phyloP scores from a whole-genome alignment of 2,113 vertebrate genomes.

The Centropristis striata region DNA sequence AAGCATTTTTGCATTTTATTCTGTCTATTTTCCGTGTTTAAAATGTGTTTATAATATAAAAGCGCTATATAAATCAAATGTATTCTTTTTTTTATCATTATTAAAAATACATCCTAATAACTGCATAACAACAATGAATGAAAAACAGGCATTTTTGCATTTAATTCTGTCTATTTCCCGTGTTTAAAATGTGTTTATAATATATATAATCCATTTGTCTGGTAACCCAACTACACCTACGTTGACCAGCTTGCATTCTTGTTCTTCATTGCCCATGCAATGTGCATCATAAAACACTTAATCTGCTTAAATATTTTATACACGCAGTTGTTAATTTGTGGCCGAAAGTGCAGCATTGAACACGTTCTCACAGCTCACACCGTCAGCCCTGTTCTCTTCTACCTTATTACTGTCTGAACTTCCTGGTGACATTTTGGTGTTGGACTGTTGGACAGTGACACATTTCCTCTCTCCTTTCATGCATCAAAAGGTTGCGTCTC shows the following conservation, averaged over 20 bases:
- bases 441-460: conserved; percentile 29
- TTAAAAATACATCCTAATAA: too few relatives aligned
- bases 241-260: not conserved
- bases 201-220: too few relatives aligned
- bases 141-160: not conserved
- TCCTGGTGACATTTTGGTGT: conserved; percentile 57
- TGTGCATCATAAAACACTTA: not conserved
- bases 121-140: too few relatives aligned
- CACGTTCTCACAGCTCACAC: not conserved
- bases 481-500: conserved; percentile 50
- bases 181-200: too few relatives aligned
- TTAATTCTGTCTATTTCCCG: too few relatives aligned
- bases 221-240: too few relatives aligned
- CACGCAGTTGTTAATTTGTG: not conserved
- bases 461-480: conserved; percentile 60
- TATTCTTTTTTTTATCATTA: too few relatives aligned
- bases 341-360: not conserved
- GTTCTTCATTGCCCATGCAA: not conserved
- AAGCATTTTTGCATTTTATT: too few relatives aligned
- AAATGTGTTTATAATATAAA: too few relatives aligned
- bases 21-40: too few relatives aligned
- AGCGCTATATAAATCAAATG: too few relatives aligned
- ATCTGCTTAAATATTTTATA: not conserved
- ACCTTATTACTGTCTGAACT: not conserved
- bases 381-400: not conserved